phyloP scores from a whole-genome alignment of 2,113 vertebrate genomes.

The Trichomycterus rosablanca region DNA sequence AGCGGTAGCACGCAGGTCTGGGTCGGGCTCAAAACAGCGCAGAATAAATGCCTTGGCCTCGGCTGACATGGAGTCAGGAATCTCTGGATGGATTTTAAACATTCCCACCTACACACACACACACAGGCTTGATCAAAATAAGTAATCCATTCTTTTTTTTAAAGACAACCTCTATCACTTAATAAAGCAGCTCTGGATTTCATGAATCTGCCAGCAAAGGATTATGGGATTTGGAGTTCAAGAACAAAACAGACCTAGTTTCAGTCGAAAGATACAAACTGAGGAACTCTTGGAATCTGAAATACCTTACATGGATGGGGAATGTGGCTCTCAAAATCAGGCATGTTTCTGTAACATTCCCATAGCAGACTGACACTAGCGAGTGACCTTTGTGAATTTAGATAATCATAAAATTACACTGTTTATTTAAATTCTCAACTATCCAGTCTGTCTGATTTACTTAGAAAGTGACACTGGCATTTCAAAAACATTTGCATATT shows the following conservation, averaged over 20 bases:
- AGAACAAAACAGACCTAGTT: background rate
- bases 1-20: constrained; percentile 83
- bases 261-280: background rate
- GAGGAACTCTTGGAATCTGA: background rate
- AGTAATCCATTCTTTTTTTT: too few relatives aligned
- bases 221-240: constrained; percentile 8
- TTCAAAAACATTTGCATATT: background rate
- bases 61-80: constrained; percentile 92
- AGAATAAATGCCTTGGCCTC: constrained; percentile 96
- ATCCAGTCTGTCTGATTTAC: background rate
- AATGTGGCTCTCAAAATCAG: background rate
- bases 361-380: background rate
- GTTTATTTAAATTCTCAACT: constrained; percentile 10
- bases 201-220: background rate
- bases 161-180: too few relatives aligned
- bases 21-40: constrained; percentile 94
- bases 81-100: constrained; percentile 99
- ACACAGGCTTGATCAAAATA: background rate
- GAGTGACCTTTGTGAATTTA: too few relatives aligned
- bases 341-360: background rate
- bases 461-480: background rate
- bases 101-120: constrained; percentile 82
- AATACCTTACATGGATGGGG: constrained; percentile 8
- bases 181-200: too few relatives aligned
- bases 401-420: too few relatives aligned